A percentile compares a stretch with the other conserved stretches of the same genome.
phyloP scores from a whole-genome alignment of 2,888 invertebrate genomes.

The Exephanes ischioxanthus region DNA sequence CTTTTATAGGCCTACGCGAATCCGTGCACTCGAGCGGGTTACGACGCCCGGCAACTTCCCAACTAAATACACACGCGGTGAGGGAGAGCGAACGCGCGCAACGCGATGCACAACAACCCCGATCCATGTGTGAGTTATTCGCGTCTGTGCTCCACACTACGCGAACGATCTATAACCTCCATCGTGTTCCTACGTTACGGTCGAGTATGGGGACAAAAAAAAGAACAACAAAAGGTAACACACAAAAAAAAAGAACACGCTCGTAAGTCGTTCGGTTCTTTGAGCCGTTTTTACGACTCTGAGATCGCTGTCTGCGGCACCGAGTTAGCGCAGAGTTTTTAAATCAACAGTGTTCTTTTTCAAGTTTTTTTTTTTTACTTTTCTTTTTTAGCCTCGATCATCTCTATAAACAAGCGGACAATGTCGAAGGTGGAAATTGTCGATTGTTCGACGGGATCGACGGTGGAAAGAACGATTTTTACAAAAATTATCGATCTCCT shows the following conservation, averaged over 20 bases:
- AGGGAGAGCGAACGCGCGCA: conserved; percentile 51
- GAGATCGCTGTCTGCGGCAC: conserved; percentile 58
- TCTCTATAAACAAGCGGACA: conserved; percentile 30
- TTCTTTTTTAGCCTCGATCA: neutral
- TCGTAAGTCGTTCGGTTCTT: conserved; percentile 47
- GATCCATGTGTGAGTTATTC: conserved; percentile 20
- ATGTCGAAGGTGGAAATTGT: conserved; percentile 9
- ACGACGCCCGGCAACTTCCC: conserved; percentile 72
- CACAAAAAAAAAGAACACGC: conserved; percentile 43
- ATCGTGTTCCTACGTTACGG: conserved; percentile 17
- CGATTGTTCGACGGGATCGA: neutral
- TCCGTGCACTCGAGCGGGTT: conserved; percentile 75
- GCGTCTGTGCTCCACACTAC: neutral
- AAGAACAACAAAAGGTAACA: conserved; percentile 11
- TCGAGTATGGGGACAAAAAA: conserved; percentile 12
- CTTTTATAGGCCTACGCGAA: conserved; percentile 81
- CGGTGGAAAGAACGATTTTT: neutral
- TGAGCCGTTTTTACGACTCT: conserved; percentile 62
- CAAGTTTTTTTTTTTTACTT: neutral
- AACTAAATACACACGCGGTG: conserved; percentile 60
- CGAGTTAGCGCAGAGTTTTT: conserved; percentile 44
- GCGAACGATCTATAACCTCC: neutral
- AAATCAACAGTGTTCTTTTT: conserved; percentile 20
- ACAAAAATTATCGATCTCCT: too few relatives aligned
- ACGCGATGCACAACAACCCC: neutral